phyloP scores from a whole-genome alignment of 2,113 vertebrate genomes.

The Lucifuga dentata region DNA sequence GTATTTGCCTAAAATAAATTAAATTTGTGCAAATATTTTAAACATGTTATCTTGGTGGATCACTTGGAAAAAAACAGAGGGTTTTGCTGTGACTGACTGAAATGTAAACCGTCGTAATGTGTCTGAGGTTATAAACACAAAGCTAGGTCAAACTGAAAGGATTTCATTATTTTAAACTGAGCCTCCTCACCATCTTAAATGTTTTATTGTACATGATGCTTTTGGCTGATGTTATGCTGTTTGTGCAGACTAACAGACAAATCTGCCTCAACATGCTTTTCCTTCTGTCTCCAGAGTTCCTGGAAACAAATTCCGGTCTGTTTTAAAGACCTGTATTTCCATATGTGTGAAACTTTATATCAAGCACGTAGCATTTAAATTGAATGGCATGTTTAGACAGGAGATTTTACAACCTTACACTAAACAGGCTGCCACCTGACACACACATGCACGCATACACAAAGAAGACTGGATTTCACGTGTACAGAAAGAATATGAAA shows the following conservation, averaged over 20 bases:
- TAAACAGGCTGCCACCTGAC: conserved; percentile 2
- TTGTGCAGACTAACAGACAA: conserved; percentile 1
- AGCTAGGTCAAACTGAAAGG: too few species aligned
- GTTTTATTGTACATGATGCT: neutral
- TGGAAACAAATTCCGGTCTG: conserved; percentile 36
- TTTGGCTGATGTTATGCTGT: neutral
- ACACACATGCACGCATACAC: neutral
- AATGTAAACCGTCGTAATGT: too few species aligned
- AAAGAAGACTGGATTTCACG: conserved; percentile 8
- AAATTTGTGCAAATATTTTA: too few species aligned
- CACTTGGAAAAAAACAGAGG: too few species aligned
- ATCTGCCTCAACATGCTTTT: conserved; percentile 48
- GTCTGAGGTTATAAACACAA: too few species aligned
- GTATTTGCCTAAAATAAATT: too few species aligned
- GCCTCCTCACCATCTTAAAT: too few species aligned
- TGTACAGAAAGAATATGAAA: conserved; percentile 63
- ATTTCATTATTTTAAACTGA: too few species aligned
- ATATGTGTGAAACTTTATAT: conserved; percentile 30
- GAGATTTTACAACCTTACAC: conserved; percentile 3
- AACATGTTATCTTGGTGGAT: too few species aligned
- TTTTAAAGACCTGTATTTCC: conserved; percentile 43
- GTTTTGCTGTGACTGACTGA: too few species aligned
- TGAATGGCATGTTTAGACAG: conserved; percentile 66
- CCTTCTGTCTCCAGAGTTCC: conserved; percentile 5
- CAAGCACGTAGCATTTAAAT: neutral